phyloP scores from a whole-genome alignment of 2,113 vertebrate species.

The Zootoca vivipara region DNA sequence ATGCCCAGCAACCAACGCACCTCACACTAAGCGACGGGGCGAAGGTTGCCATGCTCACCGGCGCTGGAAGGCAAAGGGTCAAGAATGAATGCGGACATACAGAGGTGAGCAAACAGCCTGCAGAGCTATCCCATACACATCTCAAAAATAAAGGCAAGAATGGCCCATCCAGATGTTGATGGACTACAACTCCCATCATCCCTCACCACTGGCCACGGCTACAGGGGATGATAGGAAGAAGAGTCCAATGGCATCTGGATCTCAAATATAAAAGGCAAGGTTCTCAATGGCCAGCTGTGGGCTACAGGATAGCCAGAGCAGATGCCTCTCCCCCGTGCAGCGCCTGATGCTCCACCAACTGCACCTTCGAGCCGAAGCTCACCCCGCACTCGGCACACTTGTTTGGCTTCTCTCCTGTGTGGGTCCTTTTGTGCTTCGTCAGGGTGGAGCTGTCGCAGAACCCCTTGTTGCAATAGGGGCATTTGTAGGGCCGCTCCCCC shows the following conservation, averaged over 20 bases:
- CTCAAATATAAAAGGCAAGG: neutral
- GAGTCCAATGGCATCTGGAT: no score
- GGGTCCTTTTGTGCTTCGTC: constrained; percentile 32
- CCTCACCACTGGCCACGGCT: no score
- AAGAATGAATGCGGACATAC: neutral
- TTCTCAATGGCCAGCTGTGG: neutral
- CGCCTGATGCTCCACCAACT: neutral
- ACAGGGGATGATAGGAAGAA: no score
- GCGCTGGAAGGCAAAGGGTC: neutral
- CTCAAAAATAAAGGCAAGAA: neutral
- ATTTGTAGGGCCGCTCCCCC: constrained; percentile 3
- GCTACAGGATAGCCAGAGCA: neutral
- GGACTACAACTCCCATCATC: no score
- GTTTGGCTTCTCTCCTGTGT: constrained; percentile 18
- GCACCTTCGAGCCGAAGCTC: constrained; percentile 7
- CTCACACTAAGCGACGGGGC: neutral
- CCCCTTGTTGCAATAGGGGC: constrained; percentile 3
- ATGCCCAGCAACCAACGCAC: neutral
- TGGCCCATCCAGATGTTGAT: no score
- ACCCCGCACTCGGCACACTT: neutral
- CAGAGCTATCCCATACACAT: no score
- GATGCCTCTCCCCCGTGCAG: neutral
- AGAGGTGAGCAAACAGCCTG: neutral
- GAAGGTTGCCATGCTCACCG: neutral
- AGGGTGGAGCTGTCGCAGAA: constrained; percentile 39